These are phyloP conservation scores for Istiophorus platypterus DNA, from an alignment of 2,113 vertebrate genomes.

Conservation along the genomic window DNA sequence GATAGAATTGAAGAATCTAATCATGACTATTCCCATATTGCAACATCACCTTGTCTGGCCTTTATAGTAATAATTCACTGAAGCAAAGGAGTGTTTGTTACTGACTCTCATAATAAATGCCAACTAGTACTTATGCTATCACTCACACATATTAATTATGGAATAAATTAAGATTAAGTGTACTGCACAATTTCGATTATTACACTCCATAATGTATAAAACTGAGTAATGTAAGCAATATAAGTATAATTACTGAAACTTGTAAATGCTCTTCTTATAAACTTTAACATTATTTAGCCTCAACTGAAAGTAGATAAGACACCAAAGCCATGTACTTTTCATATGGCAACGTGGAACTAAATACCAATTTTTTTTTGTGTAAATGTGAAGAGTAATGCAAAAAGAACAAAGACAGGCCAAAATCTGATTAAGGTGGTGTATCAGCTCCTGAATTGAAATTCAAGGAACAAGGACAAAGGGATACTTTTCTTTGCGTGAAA, in stretches of 20 bases:
- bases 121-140: background rate
- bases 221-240: background rate
- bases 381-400: background rate
- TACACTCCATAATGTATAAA: background rate
- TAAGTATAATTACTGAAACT: background rate
- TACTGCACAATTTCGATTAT: background rate
- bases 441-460: background rate
- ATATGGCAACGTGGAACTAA: no score
- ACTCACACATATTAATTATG: background rate
- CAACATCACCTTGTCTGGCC: slow-evolving; percentile 12
- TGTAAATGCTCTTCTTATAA: background rate
- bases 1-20: slow-evolving; percentile 1
- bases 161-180: background rate
- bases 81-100: background rate
- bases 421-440: background rate
- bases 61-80: slow-evolving; percentile 9
- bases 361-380: background rate
- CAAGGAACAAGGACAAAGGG: background rate
- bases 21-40: background rate
- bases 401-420: background rate
- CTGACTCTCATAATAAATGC: background rate
- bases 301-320: background rate
- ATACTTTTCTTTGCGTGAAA: background rate
- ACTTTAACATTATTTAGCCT: background rate
- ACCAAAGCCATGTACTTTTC: no score